phyloP scores from a whole-genome alignment of 1,140 invertebrate genomes.

The Carposina sasakii region DNA sequence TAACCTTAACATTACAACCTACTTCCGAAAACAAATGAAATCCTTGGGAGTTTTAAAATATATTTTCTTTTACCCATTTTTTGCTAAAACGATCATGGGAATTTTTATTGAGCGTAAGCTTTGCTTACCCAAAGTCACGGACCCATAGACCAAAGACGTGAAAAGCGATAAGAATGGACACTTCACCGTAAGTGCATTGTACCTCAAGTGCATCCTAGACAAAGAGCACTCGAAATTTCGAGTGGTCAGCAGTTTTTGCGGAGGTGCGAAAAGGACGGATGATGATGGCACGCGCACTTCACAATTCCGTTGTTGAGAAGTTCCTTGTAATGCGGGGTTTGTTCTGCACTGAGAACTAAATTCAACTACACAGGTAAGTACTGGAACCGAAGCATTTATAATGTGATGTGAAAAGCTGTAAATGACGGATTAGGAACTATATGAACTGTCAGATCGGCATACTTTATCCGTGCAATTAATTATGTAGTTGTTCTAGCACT shows the following conservation, averaged over 20 bases:
- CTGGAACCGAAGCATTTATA: not conserved
- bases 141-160: not conserved
- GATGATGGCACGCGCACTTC: constrained; percentile 29
- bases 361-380: too few species aligned
- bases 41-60: too few species aligned
- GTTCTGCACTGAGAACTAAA: too few species aligned
- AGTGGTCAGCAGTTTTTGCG: constrained; percentile 18
- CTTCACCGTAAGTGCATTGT: constrained; percentile 10
- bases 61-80: too few species aligned
- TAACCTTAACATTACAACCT: too few species aligned
- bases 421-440: not conserved
- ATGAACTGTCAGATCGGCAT: not conserved
- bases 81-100: too few species aligned
- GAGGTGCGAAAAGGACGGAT: constrained; percentile 8
- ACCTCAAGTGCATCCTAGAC: constrained; percentile 5
- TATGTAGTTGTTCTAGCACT: too few species aligned
- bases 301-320: constrained; percentile 30
- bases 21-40: too few species aligned
- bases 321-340: constrained; percentile 38
- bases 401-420: not conserved
- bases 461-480: too few species aligned
- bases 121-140: not conserved
- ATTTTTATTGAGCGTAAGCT: too few species aligned
- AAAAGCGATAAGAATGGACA: constrained; percentile 7
- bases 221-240: constrained; percentile 15